Base-by-base conservation (phyloP, 2,888 invertebrate species). In the Herminia tarsipennalis region DNA sequence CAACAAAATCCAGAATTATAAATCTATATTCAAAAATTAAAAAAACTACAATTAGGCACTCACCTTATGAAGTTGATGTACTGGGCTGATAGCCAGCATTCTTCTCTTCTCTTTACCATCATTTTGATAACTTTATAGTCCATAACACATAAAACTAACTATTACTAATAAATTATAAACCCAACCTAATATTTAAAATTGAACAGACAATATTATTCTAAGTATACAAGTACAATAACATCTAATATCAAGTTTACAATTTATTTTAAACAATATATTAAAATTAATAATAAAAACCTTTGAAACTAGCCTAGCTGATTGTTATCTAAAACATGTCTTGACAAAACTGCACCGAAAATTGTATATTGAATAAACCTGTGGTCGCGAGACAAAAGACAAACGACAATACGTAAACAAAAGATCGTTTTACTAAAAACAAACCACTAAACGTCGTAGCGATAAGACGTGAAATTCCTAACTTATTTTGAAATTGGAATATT, bases 401-500 rank as follows among this genome's bases (percentile, higher is more conserved):
- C 22, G 43, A 53, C 42, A 56, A 56, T 57, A 70, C 54, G 69
- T 74, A 79, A 79, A 80, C 76, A 78, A 71, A 59, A 52, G 55
- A 57, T 66, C 56, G 21, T 64, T 70, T 66, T 66, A 66, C 57
- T 66, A 60, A 75, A 70, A 77, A 77, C 76, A 78, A 76, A 74
- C 57, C 58, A 71, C 52, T 65, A 66, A 66, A 73, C 55, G 50
- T 61, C 61, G 66, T 66, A 67, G 53, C 66, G 67, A 66, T 66
- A 66, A 61, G 66, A 66, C 45, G 57, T 62, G 63, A 76, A 70
- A 71, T 69, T 73, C 56, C 46, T 70, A 74, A 72, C 69, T 73
- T 76, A 70, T 66, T 78, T 76, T 69, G 46, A 66, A 74, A 77
- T 63, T 62, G 66, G 58, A 72, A 55, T 71, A 66, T 49, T 61